These are phyloP conservation scores for Gymnocheta viridis DNA, from an alignment of 2,888 invertebrate genomes.

Conservation along the genomic window DNA sequence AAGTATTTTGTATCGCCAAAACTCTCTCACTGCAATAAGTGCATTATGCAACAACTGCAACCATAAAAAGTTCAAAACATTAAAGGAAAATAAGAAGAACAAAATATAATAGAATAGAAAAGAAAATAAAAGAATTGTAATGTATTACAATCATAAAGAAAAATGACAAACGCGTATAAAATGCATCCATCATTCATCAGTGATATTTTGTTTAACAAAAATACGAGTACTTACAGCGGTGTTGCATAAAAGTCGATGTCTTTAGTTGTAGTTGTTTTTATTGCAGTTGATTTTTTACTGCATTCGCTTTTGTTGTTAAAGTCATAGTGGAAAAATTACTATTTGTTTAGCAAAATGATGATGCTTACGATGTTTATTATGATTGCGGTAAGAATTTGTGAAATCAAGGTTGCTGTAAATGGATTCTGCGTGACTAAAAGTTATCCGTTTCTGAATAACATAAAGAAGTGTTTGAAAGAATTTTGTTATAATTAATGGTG, in stretches of 20 bases:
- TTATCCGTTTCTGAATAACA: too few relatives aligned
- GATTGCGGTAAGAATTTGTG: background rate
- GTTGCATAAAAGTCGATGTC: slow-evolving; percentile 24
- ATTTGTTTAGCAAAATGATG: slow-evolving; percentile 21
- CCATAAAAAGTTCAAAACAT: background rate
- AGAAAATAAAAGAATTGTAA: background rate
- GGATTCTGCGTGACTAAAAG: too few relatives aligned
- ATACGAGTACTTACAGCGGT: background rate
- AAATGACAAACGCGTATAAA: slow-evolving; percentile 65
- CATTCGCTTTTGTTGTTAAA: slow-evolving; percentile 2
- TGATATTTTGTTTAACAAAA: slow-evolving; percentile 29
- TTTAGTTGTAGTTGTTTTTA: slow-evolving; percentile 4
- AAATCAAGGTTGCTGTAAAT: background rate
- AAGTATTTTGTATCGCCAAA: background rate
- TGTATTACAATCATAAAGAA: slow-evolving; percentile 60
- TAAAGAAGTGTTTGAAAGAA: too few relatives aligned
- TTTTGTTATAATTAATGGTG: too few relatives aligned
- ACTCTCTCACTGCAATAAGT: slow-evolving; percentile 12
- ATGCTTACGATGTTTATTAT: background rate
- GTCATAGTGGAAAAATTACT: slow-evolving; percentile 20
- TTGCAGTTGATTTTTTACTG: too few relatives aligned
- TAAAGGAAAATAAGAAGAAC: background rate
- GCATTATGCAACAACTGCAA: background rate
- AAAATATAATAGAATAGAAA: background rate
- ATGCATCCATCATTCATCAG: slow-evolving; percentile 70